phyloP scores from a whole-genome alignment of 2,113 vertebrate species.

The Puma concolor region DNA sequence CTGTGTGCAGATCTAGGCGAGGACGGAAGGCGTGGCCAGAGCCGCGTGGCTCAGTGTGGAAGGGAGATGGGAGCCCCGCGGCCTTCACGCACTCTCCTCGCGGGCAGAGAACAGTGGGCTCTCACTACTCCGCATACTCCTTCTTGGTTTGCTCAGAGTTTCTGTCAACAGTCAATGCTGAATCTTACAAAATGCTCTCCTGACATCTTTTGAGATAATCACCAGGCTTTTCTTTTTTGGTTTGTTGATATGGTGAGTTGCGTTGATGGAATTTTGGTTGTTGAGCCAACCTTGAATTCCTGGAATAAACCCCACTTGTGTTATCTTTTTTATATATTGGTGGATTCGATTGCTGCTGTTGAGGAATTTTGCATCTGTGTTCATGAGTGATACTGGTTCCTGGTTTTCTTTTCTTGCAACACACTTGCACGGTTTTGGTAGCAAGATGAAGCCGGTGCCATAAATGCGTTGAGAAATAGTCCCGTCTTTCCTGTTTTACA shows the following conservation, averaged over 20 bases:
- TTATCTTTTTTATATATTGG: background rate
- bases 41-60: too few species aligned
- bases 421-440: background rate
- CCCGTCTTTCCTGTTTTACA: background rate
- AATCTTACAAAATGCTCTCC: background rate
- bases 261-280: background rate
- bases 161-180: background rate
- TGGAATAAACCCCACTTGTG: background rate
- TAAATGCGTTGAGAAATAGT: background rate
- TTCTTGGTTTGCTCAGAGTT: background rate
- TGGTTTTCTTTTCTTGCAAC: background rate
- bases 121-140: too few species aligned
- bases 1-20: rapidly evolving
- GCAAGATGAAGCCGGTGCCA: background rate
- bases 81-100: background rate
- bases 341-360: background rate
- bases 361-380: too few species aligned
- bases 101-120: background rate
- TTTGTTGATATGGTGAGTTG: background rate
- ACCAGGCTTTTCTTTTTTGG: background rate
- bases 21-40: rapidly evolving
- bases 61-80: background rate
- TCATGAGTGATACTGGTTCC: background rate
- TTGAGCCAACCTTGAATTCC: background rate
- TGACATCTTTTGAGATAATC: background rate